Base-by-base conservation (phyloP, 2,888 invertebrate genomes). In the Deroplatys truncata region DNA sequence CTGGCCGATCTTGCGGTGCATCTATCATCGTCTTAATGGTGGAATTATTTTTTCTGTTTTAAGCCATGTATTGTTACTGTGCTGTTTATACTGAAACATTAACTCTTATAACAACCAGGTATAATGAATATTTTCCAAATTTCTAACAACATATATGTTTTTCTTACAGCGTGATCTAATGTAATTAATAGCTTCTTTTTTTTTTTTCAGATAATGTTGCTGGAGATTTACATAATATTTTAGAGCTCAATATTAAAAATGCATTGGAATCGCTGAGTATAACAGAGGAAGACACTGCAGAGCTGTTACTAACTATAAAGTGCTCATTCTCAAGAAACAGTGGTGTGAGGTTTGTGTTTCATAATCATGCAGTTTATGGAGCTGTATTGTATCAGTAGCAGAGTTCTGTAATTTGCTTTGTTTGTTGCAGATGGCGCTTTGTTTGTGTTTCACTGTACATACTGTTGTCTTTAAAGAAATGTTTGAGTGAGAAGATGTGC, bases 361-460 rank as follows among this genome's bases (percentile, higher is more conserved):
- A 85, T 31, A 85, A 31, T 29, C 13, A 28, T 35, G 9, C 35
- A 10, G 10, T 28, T 35, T 28, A 35, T 85, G 28, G 0, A 35
- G 25, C 8, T 85, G 25, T 28, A 83, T 83, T 25, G 1, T 28
- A 25, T 83, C n/a, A 83, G 9, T 28, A 83, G n/a, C n/a, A n/a
- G 1, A 8, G 28, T 28, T 85, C 16, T 31, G 35, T 28, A 4
- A 25, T 29, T 31, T n/a, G 10, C 15, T 29, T 43, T 56, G 16
- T 88, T 86, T 88, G 5, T 90, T 89, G 56, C 88, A 91, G 91
- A 43, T 91, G 91, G 91, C 90, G 89, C 83, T 91, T 91, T 88
- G 91, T 91, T 1, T 90, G 91, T 89, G 90, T 90, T 31, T 89
- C 91, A 8, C 84, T 91, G 72, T 91, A 91, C 88, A 91, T 91